A percentile compares a stretch with the other conserved stretches of the same genome.
Evolutionary conservation across 1,140 invertebrate genomes (phyloP).

Genomic region (Cydia pomonella): DNA sequence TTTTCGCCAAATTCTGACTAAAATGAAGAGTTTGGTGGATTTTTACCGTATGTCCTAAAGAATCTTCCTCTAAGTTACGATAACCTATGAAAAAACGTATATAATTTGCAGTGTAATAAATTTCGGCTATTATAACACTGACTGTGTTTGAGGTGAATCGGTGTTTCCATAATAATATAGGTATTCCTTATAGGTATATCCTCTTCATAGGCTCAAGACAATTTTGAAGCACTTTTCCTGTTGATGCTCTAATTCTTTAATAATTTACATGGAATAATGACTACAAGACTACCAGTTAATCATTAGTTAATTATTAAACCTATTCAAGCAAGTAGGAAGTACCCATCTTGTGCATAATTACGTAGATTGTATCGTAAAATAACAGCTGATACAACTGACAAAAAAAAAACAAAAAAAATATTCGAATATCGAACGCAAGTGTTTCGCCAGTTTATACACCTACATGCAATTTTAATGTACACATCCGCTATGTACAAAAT

Average conservation of each 20-base stretch:
- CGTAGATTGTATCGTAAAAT: not conserved
- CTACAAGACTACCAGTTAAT: not conserved
- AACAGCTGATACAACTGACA: constrained; percentile 1
- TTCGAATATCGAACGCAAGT: not conserved
- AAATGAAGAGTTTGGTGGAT: too few relatives aligned
- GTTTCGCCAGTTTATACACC: not conserved
- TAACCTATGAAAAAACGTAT: too few relatives aligned
- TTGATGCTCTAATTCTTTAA: constrained; percentile 4
- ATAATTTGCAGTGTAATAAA: too few relatives aligned
- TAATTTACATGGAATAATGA: not conserved
- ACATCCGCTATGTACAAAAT: constrained; percentile 22
- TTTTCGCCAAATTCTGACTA: too few relatives aligned
- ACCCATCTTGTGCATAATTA: not conserved
- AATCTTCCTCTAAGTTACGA: too few relatives aligned
- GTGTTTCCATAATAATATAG: not conserved
- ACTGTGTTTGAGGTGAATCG: not conserved
- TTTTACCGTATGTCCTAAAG: too few relatives aligned
- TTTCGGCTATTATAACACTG: too few relatives aligned
- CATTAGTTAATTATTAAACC: not conserved
- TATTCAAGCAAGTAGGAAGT: constrained; percentile 1
- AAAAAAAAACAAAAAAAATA: not conserved
- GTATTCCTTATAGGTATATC: not conserved
- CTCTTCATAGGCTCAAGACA: too few relatives aligned
- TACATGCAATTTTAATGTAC: constrained; percentile 17
- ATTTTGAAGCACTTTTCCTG: not conserved